A percentile compares a stretch with the other conserved stretches of the same genome.
phyloP scores from a whole-genome alignment of 2,888 invertebrate genomes.

The Apomyelois bistriatella region DNA sequence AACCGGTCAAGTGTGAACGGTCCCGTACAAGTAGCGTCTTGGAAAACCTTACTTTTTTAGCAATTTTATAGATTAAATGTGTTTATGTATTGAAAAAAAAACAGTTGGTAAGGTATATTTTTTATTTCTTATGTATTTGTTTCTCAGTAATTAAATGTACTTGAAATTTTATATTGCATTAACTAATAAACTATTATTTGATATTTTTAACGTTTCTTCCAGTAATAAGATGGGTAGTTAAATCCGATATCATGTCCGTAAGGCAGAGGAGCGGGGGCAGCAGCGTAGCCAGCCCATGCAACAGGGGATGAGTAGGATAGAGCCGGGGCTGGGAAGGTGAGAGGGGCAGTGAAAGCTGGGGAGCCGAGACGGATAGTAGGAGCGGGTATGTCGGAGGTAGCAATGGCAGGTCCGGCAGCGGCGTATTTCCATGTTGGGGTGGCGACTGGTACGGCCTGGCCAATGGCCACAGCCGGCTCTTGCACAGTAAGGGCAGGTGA shows the following conservation, averaged over 20 bases:
- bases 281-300: constrained; percentile 3
- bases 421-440: neutral
- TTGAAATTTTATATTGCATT: neutral
- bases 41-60: no score
- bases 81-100: no score
- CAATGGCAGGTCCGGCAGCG: neutral
- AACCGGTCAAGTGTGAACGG: no score
- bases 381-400: neutral
- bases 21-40: no score
- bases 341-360: neutral
- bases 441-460: neutral
- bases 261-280: neutral
- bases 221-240: constrained; percentile 6
- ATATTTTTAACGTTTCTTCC: constrained; percentile 2
- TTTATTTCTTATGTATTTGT: constrained; percentile 1
- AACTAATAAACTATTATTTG: neutral
- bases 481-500: neutral
- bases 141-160: neutral
- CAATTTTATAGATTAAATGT: no score
- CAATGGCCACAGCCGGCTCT: neutral
- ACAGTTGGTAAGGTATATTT: neutral
- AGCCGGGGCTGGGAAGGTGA: neutral
- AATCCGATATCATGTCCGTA: neutral
- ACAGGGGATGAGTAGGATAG: neutral
- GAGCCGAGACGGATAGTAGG: neutral